Base-by-base conservation (phyloP, 2,113 vertebrate species). In the Oenanthe melanoleuca region DNA sequence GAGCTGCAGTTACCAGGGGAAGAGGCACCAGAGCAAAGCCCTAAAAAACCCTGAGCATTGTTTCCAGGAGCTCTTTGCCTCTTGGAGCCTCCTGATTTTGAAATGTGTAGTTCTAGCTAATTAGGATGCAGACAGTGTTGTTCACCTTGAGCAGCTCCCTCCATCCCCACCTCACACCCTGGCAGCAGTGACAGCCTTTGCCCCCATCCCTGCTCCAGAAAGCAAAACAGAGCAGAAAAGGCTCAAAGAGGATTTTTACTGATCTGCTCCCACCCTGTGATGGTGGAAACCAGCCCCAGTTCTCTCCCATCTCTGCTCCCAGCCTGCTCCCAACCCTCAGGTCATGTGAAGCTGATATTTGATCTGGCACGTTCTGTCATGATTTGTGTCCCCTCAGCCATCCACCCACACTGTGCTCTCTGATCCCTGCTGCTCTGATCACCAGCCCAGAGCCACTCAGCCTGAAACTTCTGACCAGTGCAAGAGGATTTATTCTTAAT, bases 121-220 rank as follows among this genome's bases (percentile, higher is more conserved):
- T 89, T 18, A 9, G 75, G 66, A 95, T 95, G 93, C 94, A 96
- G 95, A 91, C 93, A 57, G 81, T 25, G 65, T 25, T 49, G 63
- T 20, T 95, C 92, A 92, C 73, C 93, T 94, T 65, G 42, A 86
- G 64, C 86, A 74, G 70, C 64, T 90, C 52, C 25, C 44, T 93
- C 78, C 12, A 2, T 40, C 47, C 45, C 44, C 79, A 56, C 45
- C 80, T 86, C 67, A 40, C 5, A 11, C n/a, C 55, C 69, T 12
- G 20, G 84, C 93, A 73, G 9, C 56, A 52, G 66, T 4, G 23
- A 42, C 89, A 70, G 64, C 74, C 63, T 88, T 70, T 31, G 8
- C 80, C 8, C 4, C 34, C 22, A 6, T 44, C 59, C 45, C 73
- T 14, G 1, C 26, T 42, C 33, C 31, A 53, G 77, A 65, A 34